Conservation (phyloP, 2,888 invertebrate genomes). For the Ethmia dodecea region DNA sequence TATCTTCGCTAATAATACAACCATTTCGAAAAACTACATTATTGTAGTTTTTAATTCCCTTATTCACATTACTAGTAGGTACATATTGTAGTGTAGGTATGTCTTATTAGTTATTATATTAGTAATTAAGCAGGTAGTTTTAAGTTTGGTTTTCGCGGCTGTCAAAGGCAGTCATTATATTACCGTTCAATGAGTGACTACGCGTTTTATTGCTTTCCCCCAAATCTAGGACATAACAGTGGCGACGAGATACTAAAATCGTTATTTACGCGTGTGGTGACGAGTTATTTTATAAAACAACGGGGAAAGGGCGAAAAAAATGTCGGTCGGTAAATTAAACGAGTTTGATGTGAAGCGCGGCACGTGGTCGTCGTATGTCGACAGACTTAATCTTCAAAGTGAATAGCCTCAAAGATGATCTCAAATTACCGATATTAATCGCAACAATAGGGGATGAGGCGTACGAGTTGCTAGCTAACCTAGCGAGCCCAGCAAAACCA, state of each 20-base stretch:
- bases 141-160: too few species aligned
- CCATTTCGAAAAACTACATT: too few species aligned
- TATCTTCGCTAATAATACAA: too few species aligned
- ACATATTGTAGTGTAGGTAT: too few species aligned
- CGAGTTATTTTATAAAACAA: not conserved
- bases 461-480: constrained; percentile 4
- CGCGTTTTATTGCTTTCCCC: too few species aligned
- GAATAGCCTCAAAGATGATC: not conserved
- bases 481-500: constrained; percentile 7
- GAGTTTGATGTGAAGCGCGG: not conserved
- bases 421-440: constrained; percentile 2
- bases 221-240: not conserved
- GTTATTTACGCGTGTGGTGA: not conserved
- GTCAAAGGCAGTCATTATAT: too few species aligned
- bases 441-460: constrained; percentile 1
- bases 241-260: too few species aligned
- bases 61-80: too few species aligned
- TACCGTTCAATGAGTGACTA: too few species aligned
- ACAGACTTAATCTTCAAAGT: not conserved
- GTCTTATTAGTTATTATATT: too few species aligned
- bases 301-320: not conserved
- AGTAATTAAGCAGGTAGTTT: too few species aligned
- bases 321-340: constrained; percentile 1
- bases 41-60: too few species aligned
- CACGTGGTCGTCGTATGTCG: not conserved